A percentile compares a stretch with the other conserved stretches of the same genome.
These are phyloP conservation scores for Cryptotis parvus DNA, from an alignment of 2,113 vertebrate genomes.

Conservation along the genomic window DNA sequence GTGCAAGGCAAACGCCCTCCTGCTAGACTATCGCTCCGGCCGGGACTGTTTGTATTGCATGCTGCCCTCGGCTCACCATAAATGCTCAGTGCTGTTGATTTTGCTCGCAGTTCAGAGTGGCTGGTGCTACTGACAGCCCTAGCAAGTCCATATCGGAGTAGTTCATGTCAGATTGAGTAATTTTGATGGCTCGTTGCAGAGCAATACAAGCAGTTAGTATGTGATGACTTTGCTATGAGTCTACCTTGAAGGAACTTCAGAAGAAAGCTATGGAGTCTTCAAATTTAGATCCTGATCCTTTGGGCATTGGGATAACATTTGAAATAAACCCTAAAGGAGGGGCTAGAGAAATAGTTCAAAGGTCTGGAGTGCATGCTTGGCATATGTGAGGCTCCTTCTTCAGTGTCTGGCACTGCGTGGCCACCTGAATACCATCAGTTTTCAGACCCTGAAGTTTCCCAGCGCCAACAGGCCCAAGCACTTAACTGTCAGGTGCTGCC, in stretches of 20 bases:
- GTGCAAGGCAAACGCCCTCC: too few species aligned
- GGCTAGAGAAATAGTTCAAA: too few species aligned
- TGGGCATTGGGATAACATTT: slow-evolving; percentile 2
- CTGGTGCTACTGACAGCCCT: background rate
- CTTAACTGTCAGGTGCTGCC: too few species aligned
- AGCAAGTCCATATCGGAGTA: background rate
- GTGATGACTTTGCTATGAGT: background rate
- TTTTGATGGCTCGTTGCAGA: background rate
- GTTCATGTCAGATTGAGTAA: background rate
- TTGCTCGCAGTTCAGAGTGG: background rate
- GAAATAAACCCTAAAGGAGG: slow-evolving; percentile 21
- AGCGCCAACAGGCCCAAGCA: too few species aligned
- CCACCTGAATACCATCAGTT: too few species aligned
- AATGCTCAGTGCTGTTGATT: background rate
- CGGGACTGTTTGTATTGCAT: background rate
- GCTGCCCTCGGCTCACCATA: background rate
- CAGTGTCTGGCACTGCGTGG: too few species aligned
- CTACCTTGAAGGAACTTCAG: background rate
- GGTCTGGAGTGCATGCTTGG: too few species aligned
- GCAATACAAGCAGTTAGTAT: background rate
- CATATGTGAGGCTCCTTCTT: too few species aligned
- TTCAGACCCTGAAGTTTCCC: too few species aligned
- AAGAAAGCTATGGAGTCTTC: slow-evolving; percentile 15
- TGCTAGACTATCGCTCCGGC: too few species aligned
- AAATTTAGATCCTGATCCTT: slow-evolving; percentile 52